Evolutionary conservation across 2,888 invertebrate species (phyloP), one percentile per base, ranked within the genome.

Genomic region (Campoplex nolae): DNA sequence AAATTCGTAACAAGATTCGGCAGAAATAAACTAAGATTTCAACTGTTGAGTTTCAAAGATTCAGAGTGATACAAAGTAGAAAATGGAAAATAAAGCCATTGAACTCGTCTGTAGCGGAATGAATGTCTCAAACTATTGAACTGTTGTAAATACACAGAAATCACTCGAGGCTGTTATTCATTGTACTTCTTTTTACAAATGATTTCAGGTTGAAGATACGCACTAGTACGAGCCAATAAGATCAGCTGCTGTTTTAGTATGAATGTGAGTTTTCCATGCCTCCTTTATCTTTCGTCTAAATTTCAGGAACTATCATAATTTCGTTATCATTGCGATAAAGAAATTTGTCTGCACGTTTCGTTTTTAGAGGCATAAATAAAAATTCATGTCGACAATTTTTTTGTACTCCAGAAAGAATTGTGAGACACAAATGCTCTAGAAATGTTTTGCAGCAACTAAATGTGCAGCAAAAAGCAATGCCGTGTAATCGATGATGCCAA

Each of bases 221-320:
- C 80, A 90, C 54, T 87, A 76, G 58, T 48, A 83, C 73, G 85
- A 86, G 85, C 88, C 45, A 79, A 88, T 87, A 89, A 89, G 89
- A 88, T 85, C 88, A 89, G 86, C 83, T 82, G 82, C 88, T 77
- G 82, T 84, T 88, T 89, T 89, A 93, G 71, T 84, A 92, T 93
- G 92, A 92, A 92, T 88, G 92, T 93, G 87, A 92, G 93, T 92
- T 88, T 86, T 23, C 28, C 16, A 18, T 9, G 18, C 38, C 48
- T 48, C 18, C 16, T 28, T 32, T 45, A n/a, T 76, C 3, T 3
- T 13, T 4, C 6, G 2, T 3, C 1, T 0, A 32, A 13, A 4
- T 62, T 32, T 32, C 32, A 6, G 1, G 28, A 32, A 32, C 13
- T 62, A 28, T 1, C 0, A 1, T 3, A 58, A 23, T 11, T 28